Evolutionary conservation across 2,888 invertebrate genomes (phyloP).

Genomic region (Apodemia mormo): DNA sequence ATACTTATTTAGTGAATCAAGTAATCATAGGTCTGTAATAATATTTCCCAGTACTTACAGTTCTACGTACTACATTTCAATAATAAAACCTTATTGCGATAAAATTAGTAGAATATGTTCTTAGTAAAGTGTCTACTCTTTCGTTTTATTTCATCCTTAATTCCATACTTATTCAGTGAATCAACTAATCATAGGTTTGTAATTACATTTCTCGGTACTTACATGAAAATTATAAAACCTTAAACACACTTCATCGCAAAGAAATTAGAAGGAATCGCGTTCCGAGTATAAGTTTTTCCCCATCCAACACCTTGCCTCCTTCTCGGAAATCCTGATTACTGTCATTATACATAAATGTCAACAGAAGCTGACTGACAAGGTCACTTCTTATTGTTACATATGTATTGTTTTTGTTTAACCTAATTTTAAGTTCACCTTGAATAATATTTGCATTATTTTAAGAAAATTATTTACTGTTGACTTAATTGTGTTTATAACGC

Average conservation of each 20-base stretch:
- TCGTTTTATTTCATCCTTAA: background rate
- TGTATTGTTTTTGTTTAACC: background rate
- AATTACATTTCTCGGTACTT: conserved; percentile 6
- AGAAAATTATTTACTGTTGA: too few species aligned
- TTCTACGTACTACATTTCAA: background rate
- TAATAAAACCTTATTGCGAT: background rate
- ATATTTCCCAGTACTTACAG: background rate
- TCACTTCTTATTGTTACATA: conserved; percentile 29
- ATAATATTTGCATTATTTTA: too few species aligned
- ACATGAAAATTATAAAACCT: conserved; percentile 11
- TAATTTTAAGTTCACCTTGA: conserved; percentile 2
- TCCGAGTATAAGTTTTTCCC: conserved; percentile 19
- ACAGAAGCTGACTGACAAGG: conserved; percentile 38
- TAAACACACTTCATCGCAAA: conserved; percentile 25
- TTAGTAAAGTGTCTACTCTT: background rate
- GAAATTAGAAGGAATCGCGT: conserved; percentile 20
- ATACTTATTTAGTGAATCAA: background rate
- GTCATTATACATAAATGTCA: conserved; percentile 42
- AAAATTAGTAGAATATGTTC: background rate
- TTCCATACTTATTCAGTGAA: background rate
- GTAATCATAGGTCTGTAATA: background rate
- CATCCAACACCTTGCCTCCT: conserved; percentile 31
- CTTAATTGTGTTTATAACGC: too few species aligned
- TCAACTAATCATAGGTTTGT: conserved; percentile 1
- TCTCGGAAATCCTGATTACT: conserved; percentile 43